phyloP scores from a whole-genome alignment of 2,113 vertebrate genomes.

The Ophthalmolycus amberensis region DNA sequence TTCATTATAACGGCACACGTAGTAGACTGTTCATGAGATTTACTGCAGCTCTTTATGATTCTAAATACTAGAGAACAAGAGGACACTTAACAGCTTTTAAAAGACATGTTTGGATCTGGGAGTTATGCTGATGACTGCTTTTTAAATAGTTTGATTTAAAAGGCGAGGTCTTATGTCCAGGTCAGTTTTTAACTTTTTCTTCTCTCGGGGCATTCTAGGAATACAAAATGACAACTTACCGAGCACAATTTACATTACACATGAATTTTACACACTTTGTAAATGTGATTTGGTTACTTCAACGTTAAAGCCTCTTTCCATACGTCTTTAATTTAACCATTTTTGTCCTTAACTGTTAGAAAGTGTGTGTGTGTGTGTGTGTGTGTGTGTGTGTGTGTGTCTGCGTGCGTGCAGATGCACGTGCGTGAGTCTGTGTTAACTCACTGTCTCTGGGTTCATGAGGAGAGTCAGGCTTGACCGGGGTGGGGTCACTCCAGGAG shows the following conservation, averaged over 20 bases:
- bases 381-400: constrained; percentile 14
- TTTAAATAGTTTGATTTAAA: no score
- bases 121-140: background rate
- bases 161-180: background rate
- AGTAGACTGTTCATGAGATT: background rate
- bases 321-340: background rate
- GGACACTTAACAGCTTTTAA: background rate
- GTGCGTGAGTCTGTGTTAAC: constrained; percentile 79
- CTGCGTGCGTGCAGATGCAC: constrained; percentile 26
- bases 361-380: background rate
- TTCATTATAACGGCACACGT: constrained; percentile 15
- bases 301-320: constrained; percentile 4
- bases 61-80: constrained; percentile 2
- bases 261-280: background rate
- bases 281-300: constrained; percentile 8
- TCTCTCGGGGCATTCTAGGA: background rate
- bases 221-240: background rate
- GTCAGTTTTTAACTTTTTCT: background rate
- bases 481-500: constrained; percentile 99
- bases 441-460: constrained; percentile 97
- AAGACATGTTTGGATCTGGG: background rate
- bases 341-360: background rate
- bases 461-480: constrained; percentile 94
- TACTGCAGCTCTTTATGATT: constrained; percentile 1
- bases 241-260: background rate